Conservation (phyloP, 2,888 invertebrate genomes). For the Perdita meconis region DNA sequence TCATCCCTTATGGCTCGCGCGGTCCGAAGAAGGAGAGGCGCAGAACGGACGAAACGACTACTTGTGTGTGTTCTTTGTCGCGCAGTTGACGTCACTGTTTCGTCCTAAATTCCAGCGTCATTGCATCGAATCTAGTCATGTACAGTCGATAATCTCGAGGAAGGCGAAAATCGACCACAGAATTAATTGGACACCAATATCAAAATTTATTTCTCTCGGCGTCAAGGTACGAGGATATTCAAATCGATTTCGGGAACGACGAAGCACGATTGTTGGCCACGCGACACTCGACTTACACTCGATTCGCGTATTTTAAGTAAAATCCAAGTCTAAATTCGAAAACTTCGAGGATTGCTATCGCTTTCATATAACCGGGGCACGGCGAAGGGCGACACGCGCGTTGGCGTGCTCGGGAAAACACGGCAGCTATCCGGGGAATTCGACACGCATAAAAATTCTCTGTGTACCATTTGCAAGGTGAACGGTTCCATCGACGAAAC, state of each 20-base stretch:
- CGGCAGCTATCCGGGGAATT: background rate
- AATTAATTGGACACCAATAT: slow-evolving; percentile 1
- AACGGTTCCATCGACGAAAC: background rate
- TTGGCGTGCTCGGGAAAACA: slow-evolving; percentile 35
- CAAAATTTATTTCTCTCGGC: background rate
- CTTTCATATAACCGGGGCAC: background rate
- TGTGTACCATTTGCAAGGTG: slow-evolving; percentile 1
- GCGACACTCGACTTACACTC: slow-evolving; percentile 56
- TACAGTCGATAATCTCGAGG: slow-evolving; percentile 14
- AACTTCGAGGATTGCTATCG: slow-evolving; percentile 52
- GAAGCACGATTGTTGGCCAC: slow-evolving; percentile 38
- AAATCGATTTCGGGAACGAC: background rate
- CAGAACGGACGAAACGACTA: slow-evolving; percentile 47
- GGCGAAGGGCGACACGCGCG: no score
- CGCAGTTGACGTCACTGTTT: slow-evolving; percentile 44
- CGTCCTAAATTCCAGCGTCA: slow-evolving; percentile 41
- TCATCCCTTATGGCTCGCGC: background rate
- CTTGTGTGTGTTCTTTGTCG: slow-evolving; percentile 53
- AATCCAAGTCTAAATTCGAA: slow-evolving; percentile 66
- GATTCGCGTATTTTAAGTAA: slow-evolving; percentile 50
- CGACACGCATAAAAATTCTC: background rate
- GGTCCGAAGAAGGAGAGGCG: slow-evolving; percentile 31
- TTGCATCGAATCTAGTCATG: slow-evolving; percentile 11
- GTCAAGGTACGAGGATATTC: background rate
- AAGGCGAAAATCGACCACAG: background rate